phyloP scores from a whole-genome alignment of 2,888 invertebrate genomes.

The Fissipunctia ypsillon region DNA sequence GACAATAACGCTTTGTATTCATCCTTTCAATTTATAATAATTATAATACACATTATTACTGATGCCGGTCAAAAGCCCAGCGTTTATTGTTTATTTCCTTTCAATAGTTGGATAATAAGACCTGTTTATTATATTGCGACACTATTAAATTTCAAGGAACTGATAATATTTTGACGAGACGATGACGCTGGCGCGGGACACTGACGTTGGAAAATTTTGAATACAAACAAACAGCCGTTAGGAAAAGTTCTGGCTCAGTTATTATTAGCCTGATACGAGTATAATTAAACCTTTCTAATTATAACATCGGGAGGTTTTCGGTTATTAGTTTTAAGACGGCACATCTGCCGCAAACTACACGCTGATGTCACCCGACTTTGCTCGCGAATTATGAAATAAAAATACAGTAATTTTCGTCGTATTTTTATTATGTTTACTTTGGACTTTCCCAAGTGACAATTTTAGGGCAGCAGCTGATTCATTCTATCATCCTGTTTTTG shows the following conservation, averaged over 20 bases:
- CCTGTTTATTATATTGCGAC: constrained; percentile 46
- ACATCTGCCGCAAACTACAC: constrained; percentile 4
- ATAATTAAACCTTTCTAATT: constrained; percentile 46
- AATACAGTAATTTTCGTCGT: background rate
- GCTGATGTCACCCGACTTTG: background rate
- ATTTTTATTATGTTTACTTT: constrained; percentile 17
- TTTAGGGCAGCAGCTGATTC: background rate
- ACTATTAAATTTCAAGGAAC: constrained; percentile 65
- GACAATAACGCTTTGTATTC: constrained; percentile 38
- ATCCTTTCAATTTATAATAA: constrained; percentile 26
- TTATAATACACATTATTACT: constrained; percentile 34
- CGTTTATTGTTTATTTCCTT: constrained; percentile 39
- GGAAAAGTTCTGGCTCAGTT: constrained; percentile 72
- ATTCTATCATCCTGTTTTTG: constrained; percentile 26
- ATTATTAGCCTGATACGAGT: constrained; percentile 58
- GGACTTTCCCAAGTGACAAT: constrained; percentile 23
- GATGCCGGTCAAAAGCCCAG: constrained; percentile 41
- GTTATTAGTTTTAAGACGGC: constrained; percentile 10
- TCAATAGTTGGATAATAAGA: constrained; percentile 24
- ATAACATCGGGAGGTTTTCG: constrained; percentile 31
- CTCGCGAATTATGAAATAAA: background rate
- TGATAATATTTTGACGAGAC: constrained; percentile 65
- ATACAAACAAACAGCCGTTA: constrained; percentile 75
- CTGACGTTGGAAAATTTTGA: constrained; percentile 65
- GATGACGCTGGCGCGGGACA: constrained; percentile 54